phyloP scores from a whole-genome alignment of 1,140 invertebrate species.

The Harlomillsia oculata region DNA sequence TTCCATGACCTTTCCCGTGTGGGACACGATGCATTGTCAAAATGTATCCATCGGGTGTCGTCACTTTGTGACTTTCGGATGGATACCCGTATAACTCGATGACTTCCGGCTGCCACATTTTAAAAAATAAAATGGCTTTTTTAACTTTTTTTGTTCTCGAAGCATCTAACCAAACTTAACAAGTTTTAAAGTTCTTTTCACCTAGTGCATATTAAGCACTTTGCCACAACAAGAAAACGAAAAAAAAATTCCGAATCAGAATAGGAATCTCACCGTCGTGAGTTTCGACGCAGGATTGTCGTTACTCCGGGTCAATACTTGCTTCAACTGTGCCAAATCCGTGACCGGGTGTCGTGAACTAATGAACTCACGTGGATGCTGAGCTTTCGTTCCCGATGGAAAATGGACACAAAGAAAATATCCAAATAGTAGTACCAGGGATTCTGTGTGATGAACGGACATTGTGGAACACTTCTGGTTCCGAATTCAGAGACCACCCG shows the following conservation, averaged over 20 bases:
- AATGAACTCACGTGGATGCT: slow-evolving; percentile 13
- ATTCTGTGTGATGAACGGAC: too few species aligned
- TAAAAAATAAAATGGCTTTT: neutral
- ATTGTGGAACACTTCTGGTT: too few species aligned
- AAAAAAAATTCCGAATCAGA: neutral
- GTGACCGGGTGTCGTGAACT: slow-evolving; percentile 1
- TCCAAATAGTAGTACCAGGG: too few species aligned
- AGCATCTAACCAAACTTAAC: neutral
- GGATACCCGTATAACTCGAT: slow-evolving; percentile 26
- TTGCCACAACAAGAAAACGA: neutral
- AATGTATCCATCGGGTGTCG: slow-evolving; percentile 32
- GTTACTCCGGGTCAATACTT: slow-evolving; percentile 4
- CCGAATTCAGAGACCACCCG: too few species aligned
- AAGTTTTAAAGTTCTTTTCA: neutral
- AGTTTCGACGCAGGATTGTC: slow-evolving; percentile 16
- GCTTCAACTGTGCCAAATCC: slow-evolving; percentile 6
- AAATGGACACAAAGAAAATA: too few species aligned
- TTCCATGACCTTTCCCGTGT: slow-evolving; percentile 22
- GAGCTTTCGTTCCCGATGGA: too few species aligned
- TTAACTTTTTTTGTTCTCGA: neutral
- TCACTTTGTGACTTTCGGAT: slow-evolving; percentile 28
- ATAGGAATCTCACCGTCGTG: slow-evolving; percentile 11
- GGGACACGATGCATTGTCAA: slow-evolving; percentile 35
- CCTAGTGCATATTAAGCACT: neutral
- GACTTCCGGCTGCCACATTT: slow-evolving; percentile 20